Conservation (phyloP, 2,888 invertebrate genomes). For the Cryptosula pallasiana region DNA sequence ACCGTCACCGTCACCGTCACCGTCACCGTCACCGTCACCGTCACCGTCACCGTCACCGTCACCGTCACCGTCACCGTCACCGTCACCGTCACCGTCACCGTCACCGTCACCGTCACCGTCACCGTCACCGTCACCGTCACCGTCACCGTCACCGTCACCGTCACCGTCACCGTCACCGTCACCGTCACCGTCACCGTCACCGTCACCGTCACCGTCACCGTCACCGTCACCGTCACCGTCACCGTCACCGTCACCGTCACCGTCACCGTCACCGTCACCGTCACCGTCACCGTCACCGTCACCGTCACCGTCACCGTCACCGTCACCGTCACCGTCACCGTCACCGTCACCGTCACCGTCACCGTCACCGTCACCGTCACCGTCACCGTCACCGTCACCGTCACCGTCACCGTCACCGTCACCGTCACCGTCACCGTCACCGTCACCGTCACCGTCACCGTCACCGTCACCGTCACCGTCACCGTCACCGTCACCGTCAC, state of each 20-base stretch:
- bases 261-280: conserved; percentile 22
- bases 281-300: conserved; percentile 23
- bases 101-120: conserved; percentile 22
- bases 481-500: conserved; percentile 22
- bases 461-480: conserved; percentile 19
- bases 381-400: conserved; percentile 22
- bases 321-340: conserved; percentile 22
- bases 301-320: conserved; percentile 17
- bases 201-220: conserved; percentile 21
- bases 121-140: conserved; percentile 22
- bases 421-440: conserved; percentile 22
- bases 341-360: conserved; percentile 23
- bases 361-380: conserved; percentile 21
- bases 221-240: conserved; percentile 23
- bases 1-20: conserved; percentile 21
- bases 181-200: conserved; percentile 22
- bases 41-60: conserved; percentile 22
- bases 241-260: conserved; percentile 21
- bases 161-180: conserved; percentile 22
- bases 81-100: conserved; percentile 22
- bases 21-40: conserved; percentile 22
- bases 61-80: conserved; percentile 22
- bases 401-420: conserved; percentile 22
- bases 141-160: conserved; percentile 20
- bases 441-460: conserved; percentile 22